Evolutionary conservation across 2,888 invertebrate species (phyloP).

Genomic region (Ommatoiulus sabulosus): DNA sequence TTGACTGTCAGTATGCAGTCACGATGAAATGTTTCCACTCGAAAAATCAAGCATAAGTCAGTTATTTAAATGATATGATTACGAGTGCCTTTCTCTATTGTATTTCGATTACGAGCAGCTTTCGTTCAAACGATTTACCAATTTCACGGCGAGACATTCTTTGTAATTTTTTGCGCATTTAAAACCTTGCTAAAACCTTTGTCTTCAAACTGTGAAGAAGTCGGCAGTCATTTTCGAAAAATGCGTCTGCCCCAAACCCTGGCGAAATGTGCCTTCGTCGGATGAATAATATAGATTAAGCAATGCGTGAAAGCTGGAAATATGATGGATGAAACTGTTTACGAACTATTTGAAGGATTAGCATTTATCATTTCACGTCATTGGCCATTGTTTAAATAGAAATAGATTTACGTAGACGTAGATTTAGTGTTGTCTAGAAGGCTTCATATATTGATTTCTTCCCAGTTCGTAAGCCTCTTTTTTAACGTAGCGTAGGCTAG

Average conservation of each 20-base stretch:
- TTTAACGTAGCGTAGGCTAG: background rate
- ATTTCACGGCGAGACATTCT: background rate
- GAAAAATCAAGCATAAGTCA: background rate
- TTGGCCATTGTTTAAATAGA: background rate
- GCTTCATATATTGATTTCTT: background rate
- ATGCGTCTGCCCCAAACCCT: background rate
- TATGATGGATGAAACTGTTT: constrained; percentile 31
- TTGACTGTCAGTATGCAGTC: background rate
- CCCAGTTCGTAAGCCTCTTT: background rate
- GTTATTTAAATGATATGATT: background rate
- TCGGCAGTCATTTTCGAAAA: background rate
- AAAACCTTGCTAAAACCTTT: background rate
- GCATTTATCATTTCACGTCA: background rate
- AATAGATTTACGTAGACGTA: background rate
- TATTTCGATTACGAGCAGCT: background rate
- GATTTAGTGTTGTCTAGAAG: background rate
- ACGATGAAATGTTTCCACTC: background rate
- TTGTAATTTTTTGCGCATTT: background rate
- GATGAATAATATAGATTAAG: constrained; percentile 1
- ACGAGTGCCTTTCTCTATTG: background rate
- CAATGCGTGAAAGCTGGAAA: background rate
- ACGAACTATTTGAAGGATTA: background rate
- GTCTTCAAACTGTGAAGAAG: background rate
- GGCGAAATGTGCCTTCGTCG: background rate
- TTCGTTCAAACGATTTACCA: constrained; percentile 4